phyloP scores from a whole-genome alignment of 2,888 invertebrate genomes.

The Drosophila paramelanica region DNA sequence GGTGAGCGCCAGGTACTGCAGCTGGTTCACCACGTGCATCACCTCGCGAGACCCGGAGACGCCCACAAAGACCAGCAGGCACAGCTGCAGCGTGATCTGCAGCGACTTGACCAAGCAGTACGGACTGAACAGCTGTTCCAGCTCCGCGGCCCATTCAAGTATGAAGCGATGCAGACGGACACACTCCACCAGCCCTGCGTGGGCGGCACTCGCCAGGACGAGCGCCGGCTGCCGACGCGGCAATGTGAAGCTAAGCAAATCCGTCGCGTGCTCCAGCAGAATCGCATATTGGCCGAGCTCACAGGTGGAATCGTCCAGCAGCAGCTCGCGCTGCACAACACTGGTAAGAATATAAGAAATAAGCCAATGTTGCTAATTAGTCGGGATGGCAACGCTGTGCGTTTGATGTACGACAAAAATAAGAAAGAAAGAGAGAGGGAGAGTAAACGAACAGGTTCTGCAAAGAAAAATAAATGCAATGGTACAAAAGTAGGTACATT shows the following conservation, averaged over 20 bases:
- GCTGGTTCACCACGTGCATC: conserved; percentile 74
- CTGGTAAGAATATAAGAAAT: conserved; percentile 16
- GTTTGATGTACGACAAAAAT: no score
- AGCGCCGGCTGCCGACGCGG: background rate
- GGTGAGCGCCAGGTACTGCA: conserved; percentile 80
- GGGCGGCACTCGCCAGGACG: conserved; percentile 23
- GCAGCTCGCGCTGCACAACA: conserved; percentile 44
- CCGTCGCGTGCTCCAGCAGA: conserved; percentile 65
- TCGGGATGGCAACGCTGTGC: background rate
- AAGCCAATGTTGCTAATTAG: no score
- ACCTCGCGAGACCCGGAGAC: conserved; percentile 72
- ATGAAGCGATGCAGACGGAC: conserved; percentile 83
- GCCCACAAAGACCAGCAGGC: conserved; percentile 82
- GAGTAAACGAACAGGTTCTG: no score
- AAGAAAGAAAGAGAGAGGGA: no score
- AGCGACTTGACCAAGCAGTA: conserved; percentile 83
- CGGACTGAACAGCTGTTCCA: conserved; percentile 83
- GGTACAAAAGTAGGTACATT: no score
- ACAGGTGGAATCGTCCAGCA: conserved; percentile 37
- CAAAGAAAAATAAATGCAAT: no score
- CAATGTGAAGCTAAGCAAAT: conserved; percentile 46
- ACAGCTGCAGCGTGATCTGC: conserved; percentile 83
- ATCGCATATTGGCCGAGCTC: conserved; percentile 78
- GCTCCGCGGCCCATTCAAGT: conserved; percentile 72
- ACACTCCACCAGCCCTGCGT: conserved; percentile 76